Percentiles rank a stretch among this genome's conserved stretches.
These are phyloP conservation scores for Limnephilus lunatus DNA, from an alignment of 2,888 invertebrate species.

Conservation along the genomic window DNA sequence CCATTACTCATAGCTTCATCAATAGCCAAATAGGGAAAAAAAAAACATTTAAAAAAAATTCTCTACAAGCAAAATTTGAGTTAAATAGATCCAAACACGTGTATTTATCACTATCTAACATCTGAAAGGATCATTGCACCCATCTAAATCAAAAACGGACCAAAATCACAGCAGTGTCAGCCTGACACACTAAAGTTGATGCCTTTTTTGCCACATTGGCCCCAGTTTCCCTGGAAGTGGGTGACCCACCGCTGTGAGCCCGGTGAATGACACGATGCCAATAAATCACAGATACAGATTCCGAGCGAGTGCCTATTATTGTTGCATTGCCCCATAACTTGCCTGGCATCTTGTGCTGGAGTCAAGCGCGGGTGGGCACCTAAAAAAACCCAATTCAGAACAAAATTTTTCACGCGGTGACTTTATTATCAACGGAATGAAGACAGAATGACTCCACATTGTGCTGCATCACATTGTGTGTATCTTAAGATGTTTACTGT, in stretches of 20 bases:
- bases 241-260: constrained; percentile 40
- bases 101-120: neutral
- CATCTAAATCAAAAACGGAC: neutral
- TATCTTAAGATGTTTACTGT: constrained; percentile 45
- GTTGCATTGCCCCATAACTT: neutral
- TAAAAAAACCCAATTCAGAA: constrained; percentile 29
- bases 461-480: constrained; percentile 33
- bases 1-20: neutral
- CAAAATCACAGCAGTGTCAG: neutral
- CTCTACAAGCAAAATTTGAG: neutral
- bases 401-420: constrained; percentile 59
- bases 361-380: constrained; percentile 54
- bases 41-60: neutral
- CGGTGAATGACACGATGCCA: constrained; percentile 10
- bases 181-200: neutral
- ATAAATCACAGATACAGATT: constrained; percentile 55
- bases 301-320: constrained; percentile 29
- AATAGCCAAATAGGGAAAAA: neutral
- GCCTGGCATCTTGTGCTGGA: constrained; percentile 20
- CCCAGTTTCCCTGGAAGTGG: constrained; percentile 13
- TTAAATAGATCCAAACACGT: neutral
- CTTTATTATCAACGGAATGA: constrained; percentile 57
- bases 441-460: constrained; percentile 45
- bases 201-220: neutral
- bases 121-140: neutral